Evolutionary conservation across 2,797 vertebrate genomes (phyloP), one percentile per base, ranked within the genome.

Genomic region (Chloroceryle amazona): DNA sequence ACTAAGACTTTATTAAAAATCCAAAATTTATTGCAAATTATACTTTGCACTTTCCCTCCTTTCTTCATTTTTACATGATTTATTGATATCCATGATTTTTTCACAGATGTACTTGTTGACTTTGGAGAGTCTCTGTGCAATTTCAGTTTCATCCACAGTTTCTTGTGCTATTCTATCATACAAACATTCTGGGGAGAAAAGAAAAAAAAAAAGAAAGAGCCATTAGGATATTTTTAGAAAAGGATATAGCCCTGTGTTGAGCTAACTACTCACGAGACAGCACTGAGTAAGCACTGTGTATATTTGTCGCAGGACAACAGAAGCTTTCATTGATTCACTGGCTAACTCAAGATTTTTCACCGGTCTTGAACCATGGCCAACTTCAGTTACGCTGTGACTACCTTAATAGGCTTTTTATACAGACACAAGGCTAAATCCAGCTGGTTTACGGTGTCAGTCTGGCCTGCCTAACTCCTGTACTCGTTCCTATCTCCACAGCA

Each of bases 71-170:
- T 99, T 99, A 98, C 99, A 99, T 93, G 99, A 99, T 98, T 99
- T 99, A 99, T 99, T 99, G 99, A 99, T 99, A 98, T 99, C 99
- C 99, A 99, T 99, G 96, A 99, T 99, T 98, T 99, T 99, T 98
- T 99, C 99, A 98, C 99, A 99, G 99, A 99, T 99, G 98, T 99
- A 99, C 98, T 99, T 99, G 99, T 99, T 99, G 98, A 99, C 99
- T 99, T 99, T 99, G 99, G 99, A 99, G 98, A 99, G 98, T 98
- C 99, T 99, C 98, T 99, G 99, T 95, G 99, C 99, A 97, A 99
- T 99, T 98, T 99, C 99, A 55, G 99, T 99, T 97, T 99, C 99
- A 97, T 99, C 99, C 94, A 99, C 99, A 39, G 99, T 99, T 98
- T 99, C 99, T 98, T 99, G 99, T 98, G 99, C 99, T 98, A 99